Percentiles rank a stretch among this genome's conserved stretches.
These are phyloP conservation scores for Lophotriccus pileatus DNA, from an alignment of 2,797 vertebrate genomes.

Conservation along the genomic window DNA sequence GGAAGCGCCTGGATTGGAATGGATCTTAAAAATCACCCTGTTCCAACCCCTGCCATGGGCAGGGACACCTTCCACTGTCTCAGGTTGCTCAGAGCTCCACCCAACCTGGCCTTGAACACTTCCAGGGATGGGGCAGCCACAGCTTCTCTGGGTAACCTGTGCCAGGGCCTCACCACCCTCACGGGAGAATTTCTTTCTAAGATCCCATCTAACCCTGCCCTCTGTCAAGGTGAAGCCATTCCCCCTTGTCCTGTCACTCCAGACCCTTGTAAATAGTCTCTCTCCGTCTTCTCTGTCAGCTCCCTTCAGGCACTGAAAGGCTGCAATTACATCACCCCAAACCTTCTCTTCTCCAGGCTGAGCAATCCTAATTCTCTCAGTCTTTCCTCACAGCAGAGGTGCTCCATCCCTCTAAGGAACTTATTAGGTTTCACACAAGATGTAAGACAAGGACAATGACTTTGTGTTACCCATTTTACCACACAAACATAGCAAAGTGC, in stretches of 20 bases:
- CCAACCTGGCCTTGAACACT: neutral
- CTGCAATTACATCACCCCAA: neutral
- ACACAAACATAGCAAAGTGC: neutral
- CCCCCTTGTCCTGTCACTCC: neutral
- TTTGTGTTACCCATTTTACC: neutral
- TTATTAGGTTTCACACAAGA: neutral
- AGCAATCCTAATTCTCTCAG: neutral
- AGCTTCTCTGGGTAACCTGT: neutral
- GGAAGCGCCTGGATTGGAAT: accelerated
- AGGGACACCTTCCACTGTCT: neutral
- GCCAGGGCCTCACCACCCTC: neutral
- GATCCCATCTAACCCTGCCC: neutral
- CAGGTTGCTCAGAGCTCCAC: neutral
- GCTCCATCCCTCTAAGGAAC: neutral
- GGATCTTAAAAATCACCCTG: neutral
- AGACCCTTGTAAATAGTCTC: neutral
- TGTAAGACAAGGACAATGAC: neutral
- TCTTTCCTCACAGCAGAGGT: neutral
- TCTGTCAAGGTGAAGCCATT: neutral
- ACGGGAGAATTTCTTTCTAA: neutral
- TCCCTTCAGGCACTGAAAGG: neutral
- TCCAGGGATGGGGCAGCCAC: neutral
- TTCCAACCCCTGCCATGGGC: neutral
- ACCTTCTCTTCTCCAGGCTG: neutral
- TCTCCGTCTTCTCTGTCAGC: neutral